Percentiles rank a stretch among this genome's conserved stretches.
These are phyloP conservation scores for Ciconia stormi DNA, from an alignment of 2,113 vertebrate genomes.

Conservation along the genomic window DNA sequence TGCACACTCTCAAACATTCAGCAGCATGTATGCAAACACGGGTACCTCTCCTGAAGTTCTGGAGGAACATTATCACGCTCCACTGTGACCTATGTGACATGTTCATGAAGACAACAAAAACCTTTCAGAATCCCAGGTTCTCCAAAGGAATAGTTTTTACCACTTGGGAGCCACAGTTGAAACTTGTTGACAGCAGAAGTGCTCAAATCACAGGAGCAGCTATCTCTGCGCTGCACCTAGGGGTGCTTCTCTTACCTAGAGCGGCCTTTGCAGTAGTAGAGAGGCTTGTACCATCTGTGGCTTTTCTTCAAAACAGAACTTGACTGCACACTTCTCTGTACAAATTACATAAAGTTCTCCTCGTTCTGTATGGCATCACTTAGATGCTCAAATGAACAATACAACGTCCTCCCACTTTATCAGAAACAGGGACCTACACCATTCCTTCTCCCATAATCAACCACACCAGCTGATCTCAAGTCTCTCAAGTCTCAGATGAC, in stretches of 20 bases:
- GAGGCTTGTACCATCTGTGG: not conserved
- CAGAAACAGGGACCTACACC: not conserved
- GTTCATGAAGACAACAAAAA: not conserved
- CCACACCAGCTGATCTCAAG: not conserved
- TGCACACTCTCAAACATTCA: not conserved
- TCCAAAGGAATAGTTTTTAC: not conserved
- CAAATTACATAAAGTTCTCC: not conserved
- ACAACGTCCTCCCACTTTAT: not conserved
- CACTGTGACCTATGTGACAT: not conserved
- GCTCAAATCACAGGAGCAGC: not conserved
- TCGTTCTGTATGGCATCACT: not conserved
- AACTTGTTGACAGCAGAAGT: not conserved
- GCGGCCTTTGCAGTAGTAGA: not conserved
- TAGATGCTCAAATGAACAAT: not conserved
- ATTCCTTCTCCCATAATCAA: not conserved
- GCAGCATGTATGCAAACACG: not conserved
- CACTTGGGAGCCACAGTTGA: rapidly evolving
- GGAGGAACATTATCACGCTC: not conserved
- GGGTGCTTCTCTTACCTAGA: not conserved
- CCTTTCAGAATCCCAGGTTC: not conserved
- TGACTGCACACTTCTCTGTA: not conserved
- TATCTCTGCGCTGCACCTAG: not conserved
- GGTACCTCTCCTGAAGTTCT: not conserved
- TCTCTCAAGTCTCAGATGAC: not conserved
- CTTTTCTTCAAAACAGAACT: not conserved